These are phyloP conservation scores for Hippoglossus stenolepis DNA, from an alignment of 2,113 vertebrate species.

Conservation along the genomic window DNA sequence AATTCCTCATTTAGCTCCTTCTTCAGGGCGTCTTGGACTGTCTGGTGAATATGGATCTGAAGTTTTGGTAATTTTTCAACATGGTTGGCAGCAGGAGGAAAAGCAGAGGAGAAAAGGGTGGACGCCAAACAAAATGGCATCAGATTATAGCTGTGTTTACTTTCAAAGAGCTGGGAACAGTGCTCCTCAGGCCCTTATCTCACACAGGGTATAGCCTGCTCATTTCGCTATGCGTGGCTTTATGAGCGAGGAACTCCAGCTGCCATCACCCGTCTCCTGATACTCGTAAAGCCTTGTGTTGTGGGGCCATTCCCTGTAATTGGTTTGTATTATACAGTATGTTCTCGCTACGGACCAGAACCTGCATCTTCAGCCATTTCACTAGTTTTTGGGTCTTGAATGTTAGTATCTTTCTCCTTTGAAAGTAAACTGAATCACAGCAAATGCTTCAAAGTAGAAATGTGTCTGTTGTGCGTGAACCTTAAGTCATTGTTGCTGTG, in stretches of 20 bases:
- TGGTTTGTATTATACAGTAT: constrained; percentile 45
- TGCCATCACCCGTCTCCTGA: constrained; percentile 47
- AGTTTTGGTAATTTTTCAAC: too few species aligned
- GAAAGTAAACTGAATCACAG: constrained; percentile 7
- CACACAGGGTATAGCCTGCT: constrained; percentile 5
- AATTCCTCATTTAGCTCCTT: too few species aligned
- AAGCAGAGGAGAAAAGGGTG: background rate
- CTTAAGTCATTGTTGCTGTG: constrained; percentile 12
- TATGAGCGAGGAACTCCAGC: constrained; percentile 34
- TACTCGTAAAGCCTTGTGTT: constrained; percentile 42
- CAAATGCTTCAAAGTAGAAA: constrained; percentile 10
- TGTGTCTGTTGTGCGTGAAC: constrained; percentile 1
- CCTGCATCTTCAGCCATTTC: constrained; percentile 31
- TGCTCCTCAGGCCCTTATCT: constrained; percentile 13
- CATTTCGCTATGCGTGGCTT: constrained; percentile 42
- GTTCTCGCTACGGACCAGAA: constrained; percentile 23
- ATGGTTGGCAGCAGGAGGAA: background rate
- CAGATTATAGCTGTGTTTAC: constrained; percentile 11
- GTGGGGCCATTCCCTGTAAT: constrained; percentile 40
- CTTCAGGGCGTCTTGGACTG: too few species aligned
- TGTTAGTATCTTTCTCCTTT: background rate
- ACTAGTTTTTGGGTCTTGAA: constrained; percentile 11
- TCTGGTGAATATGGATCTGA: too few species aligned
- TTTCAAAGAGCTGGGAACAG: background rate
- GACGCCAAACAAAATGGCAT: background rate